These are phyloP conservation scores for Chromoteleia sp. DNA, from an alignment of 2,888 invertebrate genomes.

Conservation along the genomic window DNA sequence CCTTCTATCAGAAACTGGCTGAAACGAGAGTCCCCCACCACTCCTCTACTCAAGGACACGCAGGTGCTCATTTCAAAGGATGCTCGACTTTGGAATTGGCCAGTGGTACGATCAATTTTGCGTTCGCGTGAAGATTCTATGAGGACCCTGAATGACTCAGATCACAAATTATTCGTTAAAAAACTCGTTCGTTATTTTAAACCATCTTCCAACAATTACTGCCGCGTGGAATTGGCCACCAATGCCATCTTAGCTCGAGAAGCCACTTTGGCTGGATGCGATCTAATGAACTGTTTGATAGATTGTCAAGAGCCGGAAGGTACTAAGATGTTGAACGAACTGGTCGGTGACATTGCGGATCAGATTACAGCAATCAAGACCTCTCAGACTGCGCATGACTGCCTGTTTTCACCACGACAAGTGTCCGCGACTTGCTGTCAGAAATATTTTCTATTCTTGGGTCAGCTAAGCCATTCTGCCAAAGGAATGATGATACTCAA, in stretches of 20 bases:
- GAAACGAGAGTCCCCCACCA: constrained; percentile 80
- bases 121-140: constrained; percentile 86
- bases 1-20: constrained; percentile 80
- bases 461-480: constrained; percentile 91
- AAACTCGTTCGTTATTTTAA: constrained; percentile 93
- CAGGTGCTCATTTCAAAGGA: constrained; percentile 93
- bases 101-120: constrained; percentile 88
- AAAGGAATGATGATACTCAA: constrained; percentile 90
- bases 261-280: constrained; percentile 89
- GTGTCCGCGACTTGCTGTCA: constrained; percentile 96
- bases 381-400: constrained; percentile 92
- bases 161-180: constrained; percentile 89
- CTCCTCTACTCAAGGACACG: constrained; percentile 89
- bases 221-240: constrained; percentile 91
- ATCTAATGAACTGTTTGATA: constrained; percentile 91
- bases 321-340: constrained; percentile 90
- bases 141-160: constrained; percentile 88
- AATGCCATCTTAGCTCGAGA: constrained; percentile 86
- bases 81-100: constrained; percentile 96
- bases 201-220: constrained; percentile 95
- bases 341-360: constrained; percentile 91
- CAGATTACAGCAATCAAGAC: constrained; percentile 91
- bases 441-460: constrained; percentile 97
- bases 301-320: constrained; percentile 89
- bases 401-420: constrained; percentile 94